Percentiles rank a stretch among this genome's conserved stretches.
Evolutionary conservation across 2,113 vertebrate genomes (phyloP).

Genomic region (Megaceryle torquata): DNA sequence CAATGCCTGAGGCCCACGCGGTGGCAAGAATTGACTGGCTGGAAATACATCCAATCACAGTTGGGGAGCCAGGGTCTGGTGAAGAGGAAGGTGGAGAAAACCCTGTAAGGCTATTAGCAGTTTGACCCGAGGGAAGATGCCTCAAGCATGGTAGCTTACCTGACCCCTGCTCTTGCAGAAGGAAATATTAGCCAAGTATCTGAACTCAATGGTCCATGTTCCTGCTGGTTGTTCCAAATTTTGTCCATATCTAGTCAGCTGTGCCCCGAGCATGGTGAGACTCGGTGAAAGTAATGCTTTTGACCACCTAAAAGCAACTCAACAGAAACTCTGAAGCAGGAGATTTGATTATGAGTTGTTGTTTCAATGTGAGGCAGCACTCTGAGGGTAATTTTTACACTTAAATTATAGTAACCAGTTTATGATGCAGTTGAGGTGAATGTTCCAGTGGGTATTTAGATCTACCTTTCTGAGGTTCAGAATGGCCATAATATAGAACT

Average conservation of each 20-base stretch:
- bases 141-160: not conserved
- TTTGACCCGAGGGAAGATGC: not conserved
- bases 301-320: not conserved
- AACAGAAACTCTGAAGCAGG: not conserved
- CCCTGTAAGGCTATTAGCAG: not conserved
- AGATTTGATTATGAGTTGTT: not conserved
- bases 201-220: accelerated
- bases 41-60: not conserved
- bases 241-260: not conserved
- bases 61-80: not conserved
- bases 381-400: not conserved
- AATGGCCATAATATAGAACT: not conserved
- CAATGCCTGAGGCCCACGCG: not conserved
- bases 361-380: not conserved
- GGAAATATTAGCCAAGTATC: not conserved
- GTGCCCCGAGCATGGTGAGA: not conserved
- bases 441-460: not conserved
- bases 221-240: not conserved
- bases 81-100: not conserved
- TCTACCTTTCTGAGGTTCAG: not conserved
- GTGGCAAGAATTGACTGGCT: not conserved
- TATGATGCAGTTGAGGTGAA: not conserved
- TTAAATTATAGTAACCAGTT: not conserved
- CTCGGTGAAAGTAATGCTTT: not conserved
- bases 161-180: not conserved